phyloP scores from a whole-genome alignment of 2,888 invertebrate genomes.

The Cyaniris semiargus region DNA sequence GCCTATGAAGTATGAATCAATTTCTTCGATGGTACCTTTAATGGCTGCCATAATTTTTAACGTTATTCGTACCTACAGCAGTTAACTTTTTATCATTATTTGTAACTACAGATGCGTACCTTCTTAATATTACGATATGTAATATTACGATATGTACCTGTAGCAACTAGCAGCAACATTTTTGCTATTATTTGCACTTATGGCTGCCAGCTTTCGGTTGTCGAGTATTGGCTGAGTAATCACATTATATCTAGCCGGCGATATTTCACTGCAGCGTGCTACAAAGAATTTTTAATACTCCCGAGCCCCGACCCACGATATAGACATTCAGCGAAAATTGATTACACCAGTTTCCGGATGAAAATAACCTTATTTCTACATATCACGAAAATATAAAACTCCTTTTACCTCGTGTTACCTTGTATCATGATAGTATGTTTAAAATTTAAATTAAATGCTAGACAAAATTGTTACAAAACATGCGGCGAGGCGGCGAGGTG shows the following conservation, averaged over 20 bases:
- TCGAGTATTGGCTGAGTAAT: neutral
- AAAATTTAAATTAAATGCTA: neutral
- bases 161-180: too few species aligned
- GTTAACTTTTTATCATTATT: too few species aligned
- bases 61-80: too few species aligned
- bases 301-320: neutral
- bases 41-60: too few species aligned
- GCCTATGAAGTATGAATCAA: too few species aligned
- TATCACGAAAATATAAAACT: neutral
- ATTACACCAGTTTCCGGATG: neutral
- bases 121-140: too few species aligned
- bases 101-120: too few species aligned
- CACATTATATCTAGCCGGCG: constrained; percentile 10
- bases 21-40: too few species aligned
- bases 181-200: neutral
- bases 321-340: constrained; percentile 6
- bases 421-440: neutral
- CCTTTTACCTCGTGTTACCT: neutral
- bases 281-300: constrained; percentile 9
- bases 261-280: constrained; percentile 11
- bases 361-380: neutral
- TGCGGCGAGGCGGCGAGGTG: constrained; percentile 1
- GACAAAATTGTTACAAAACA: neutral
- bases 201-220: neutral
- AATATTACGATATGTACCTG: too few species aligned